Percentiles rank a stretch among this genome's conserved stretches.
phyloP scores from a whole-genome alignment of 2,888 invertebrate species.

The Cyaniris semiargus region DNA sequence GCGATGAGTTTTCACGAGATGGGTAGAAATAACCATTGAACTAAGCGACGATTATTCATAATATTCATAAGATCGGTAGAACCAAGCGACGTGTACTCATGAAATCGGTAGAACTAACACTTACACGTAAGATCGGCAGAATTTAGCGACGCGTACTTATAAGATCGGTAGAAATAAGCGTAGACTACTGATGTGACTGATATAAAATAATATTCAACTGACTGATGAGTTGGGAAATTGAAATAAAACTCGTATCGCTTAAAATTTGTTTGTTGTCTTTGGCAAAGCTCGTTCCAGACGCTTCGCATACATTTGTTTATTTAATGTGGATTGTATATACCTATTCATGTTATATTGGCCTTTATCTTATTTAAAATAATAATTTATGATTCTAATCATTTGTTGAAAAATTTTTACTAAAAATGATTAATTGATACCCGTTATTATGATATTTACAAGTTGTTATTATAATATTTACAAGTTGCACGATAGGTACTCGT shows the following conservation, averaged over 20 bases:
- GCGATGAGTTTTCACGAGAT: too few species aligned
- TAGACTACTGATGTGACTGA: background rate
- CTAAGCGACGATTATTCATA: too few species aligned
- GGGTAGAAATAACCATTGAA: too few species aligned
- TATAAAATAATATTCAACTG: constrained; percentile 9
- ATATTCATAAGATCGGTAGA: too few species aligned
- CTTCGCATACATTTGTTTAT: background rate
- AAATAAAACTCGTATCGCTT: constrained; percentile 61
- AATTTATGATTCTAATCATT: background rate
- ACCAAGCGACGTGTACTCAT: too few species aligned
- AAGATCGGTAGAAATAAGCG: background rate
- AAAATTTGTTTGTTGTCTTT: constrained; percentile 68
- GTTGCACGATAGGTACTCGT: too few species aligned
- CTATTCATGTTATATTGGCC: background rate
- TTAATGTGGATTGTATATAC: background rate
- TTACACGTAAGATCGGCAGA: background rate
- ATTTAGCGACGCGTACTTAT: too few species aligned
- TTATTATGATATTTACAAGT: too few species aligned
- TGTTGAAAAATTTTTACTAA: background rate
- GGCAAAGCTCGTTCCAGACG: constrained; percentile 41
- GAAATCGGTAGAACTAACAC: background rate
- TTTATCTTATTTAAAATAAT: background rate
- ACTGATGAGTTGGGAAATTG: constrained; percentile 51
- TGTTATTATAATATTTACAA: too few species aligned
- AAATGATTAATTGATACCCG: background rate